Percentiles rank a stretch among this genome's conserved stretches.
These are phyloP conservation scores for Ariolimax columbianus DNA, from an alignment of 2,888 invertebrate species.

Conservation along the genomic window DNA sequence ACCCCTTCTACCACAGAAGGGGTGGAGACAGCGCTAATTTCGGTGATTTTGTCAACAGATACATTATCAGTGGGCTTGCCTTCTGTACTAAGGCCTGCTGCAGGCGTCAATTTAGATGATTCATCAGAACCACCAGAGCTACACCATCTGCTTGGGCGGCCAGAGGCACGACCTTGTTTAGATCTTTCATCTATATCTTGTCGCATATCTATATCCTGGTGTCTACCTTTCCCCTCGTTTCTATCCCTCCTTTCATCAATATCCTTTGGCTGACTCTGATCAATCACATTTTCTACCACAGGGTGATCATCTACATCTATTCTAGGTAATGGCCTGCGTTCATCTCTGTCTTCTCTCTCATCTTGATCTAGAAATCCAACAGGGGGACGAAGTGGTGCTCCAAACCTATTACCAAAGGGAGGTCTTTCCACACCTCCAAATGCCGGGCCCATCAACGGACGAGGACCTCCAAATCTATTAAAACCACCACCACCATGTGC, in stretches of 20 bases:
- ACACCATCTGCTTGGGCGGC: constrained; percentile 39
- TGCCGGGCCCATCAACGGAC: constrained; percentile 54
- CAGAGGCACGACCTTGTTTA: constrained; percentile 19
- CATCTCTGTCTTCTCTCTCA: constrained; percentile 57
- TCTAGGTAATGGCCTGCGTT: constrained; percentile 29
- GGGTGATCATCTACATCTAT: constrained; percentile 35
- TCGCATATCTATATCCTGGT: constrained; percentile 34
- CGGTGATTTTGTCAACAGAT: background rate
- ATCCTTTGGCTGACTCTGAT: constrained; percentile 20
- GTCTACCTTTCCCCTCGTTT: background rate
- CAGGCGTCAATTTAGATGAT: background rate
- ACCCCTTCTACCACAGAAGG: background rate
- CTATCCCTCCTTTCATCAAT: constrained; percentile 43
- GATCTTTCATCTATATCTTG: constrained; percentile 42
- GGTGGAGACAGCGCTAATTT: background rate
- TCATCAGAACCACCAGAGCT: background rate
- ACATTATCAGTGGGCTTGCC: background rate
- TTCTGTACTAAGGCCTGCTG: background rate
- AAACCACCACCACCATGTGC: constrained; percentile 49
- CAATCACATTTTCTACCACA: background rate
- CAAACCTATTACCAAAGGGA: constrained; percentile 47
- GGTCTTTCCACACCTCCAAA: constrained; percentile 51
- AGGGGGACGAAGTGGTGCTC: constrained; percentile 42
- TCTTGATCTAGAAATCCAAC: constrained; percentile 56
- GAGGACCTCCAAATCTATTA: constrained; percentile 54